A percentile compares a stretch with the other conserved stretches of the same genome.
These are phyloP conservation scores for Acrossocheilus fasciatus DNA, from an alignment of 2,797 vertebrate genomes.

Conservation along the genomic window DNA sequence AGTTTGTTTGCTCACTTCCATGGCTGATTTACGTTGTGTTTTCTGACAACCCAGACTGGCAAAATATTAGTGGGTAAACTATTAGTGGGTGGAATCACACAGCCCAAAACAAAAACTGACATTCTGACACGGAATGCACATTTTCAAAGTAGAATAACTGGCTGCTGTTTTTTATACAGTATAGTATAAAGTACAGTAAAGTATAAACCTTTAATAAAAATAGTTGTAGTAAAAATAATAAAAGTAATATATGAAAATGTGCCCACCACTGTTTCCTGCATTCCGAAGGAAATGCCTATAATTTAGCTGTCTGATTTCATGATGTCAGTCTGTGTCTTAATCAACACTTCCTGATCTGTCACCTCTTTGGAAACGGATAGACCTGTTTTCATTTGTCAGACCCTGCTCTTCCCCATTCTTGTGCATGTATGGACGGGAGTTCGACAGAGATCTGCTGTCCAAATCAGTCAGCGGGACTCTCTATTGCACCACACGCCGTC, in stretches of 20 bases:
- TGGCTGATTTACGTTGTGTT: background rate
- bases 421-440: background rate
- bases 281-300: background rate
- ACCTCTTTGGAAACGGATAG: conserved; percentile 8
- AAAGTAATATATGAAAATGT: background rate
- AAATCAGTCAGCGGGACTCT: background rate
- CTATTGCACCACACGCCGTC: background rate
- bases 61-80: background rate
- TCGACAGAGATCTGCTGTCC: conserved; percentile 22
- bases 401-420: conserved; percentile 31
- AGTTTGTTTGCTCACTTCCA: background rate
- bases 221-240: background rate
- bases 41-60: background rate
- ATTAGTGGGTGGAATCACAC: background rate
- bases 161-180: no score
- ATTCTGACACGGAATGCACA: no score
- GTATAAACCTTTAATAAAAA: background rate
- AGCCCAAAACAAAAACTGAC: background rate
- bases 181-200: no score
- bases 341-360: conserved; percentile 22
- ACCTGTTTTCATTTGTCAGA: conserved; percentile 9
- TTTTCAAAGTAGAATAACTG: no score
- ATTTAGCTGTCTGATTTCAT: background rate
- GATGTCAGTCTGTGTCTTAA: background rate
- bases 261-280: background rate